These are phyloP conservation scores for Phylloscopus trochiloides DNA, from an alignment of 2,113 vertebrate genomes.

Conservation along the genomic window DNA sequence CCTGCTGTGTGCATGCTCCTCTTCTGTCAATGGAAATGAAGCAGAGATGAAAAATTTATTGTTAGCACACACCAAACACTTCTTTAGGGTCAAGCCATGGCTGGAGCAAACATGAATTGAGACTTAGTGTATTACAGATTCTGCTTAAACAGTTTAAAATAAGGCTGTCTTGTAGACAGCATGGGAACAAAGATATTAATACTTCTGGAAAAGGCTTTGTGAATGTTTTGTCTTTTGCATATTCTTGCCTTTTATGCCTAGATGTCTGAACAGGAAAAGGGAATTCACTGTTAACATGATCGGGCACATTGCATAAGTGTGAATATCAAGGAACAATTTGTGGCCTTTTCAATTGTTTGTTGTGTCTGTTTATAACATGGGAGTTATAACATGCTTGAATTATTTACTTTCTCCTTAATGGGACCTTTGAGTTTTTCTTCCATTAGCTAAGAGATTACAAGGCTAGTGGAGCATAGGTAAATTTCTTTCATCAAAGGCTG, in stretches of 20 bases:
- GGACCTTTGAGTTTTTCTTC: not conserved
- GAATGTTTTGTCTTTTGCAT: not conserved
- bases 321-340: not conserved
- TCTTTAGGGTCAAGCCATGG: not conserved
- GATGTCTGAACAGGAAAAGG: not conserved
- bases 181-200: not conserved
- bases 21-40: not conserved
- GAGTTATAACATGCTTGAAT: not conserved
- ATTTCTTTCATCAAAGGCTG: not conserved
- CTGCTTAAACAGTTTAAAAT: not conserved
- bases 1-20: not conserved
- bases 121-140: not conserved
- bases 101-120: not conserved
- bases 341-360: not conserved
- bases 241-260: not conserved
- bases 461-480: not conserved
- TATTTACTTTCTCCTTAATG: not conserved
- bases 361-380: not conserved
- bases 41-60: not conserved
- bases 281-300: not conserved
- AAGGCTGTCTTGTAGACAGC: not conserved
- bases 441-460: not conserved
- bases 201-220: not conserved
- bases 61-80: not conserved
- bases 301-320: fast-evolving